These are phyloP conservation scores for Spodoptera frugiperda DNA, from an alignment of 1,140 invertebrate genomes.

Conservation along the genomic window DNA sequence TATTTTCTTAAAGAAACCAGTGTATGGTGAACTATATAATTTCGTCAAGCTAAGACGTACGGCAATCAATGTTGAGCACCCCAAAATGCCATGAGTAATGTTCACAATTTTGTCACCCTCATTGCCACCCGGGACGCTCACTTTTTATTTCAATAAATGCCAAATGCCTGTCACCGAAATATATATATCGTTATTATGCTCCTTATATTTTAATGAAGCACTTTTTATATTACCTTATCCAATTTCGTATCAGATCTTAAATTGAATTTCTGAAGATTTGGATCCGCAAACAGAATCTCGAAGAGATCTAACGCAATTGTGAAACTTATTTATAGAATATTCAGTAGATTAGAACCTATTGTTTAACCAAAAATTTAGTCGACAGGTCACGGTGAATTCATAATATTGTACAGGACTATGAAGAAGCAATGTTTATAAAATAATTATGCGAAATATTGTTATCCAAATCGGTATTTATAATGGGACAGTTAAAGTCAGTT, in stretches of 20 bases:
- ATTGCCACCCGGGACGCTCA: conserved; percentile 44
- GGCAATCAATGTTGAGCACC: conserved; percentile 49
- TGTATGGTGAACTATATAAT: conserved; percentile 18
- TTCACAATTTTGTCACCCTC: conserved; percentile 53
- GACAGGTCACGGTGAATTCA: too few relatives aligned
- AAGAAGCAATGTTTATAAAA: neutral
- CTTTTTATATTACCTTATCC: conserved; percentile 29
- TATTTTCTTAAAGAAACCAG: neutral
- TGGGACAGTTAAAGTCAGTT: neutral
- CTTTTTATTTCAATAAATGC: conserved; percentile 55
- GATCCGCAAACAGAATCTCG: neutral
- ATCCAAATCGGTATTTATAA: neutral
- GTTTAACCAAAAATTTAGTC: too few relatives aligned
- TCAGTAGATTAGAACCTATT: too few relatives aligned
- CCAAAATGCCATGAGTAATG: conserved; percentile 54
- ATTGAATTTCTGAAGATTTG: neutral
- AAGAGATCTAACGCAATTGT: too few relatives aligned
- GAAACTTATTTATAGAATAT: too few relatives aligned
- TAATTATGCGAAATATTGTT: neutral
- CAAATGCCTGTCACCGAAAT: conserved; percentile 39
- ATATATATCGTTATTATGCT: conserved; percentile 44
- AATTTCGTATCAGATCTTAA: conserved; percentile 23
- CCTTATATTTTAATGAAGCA: conserved; percentile 45
- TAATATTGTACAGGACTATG: too few relatives aligned
- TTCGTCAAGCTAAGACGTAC: conserved; percentile 29